Conservation (phyloP, 2,888 invertebrate species). For the Oscheius sp. region DNA sequence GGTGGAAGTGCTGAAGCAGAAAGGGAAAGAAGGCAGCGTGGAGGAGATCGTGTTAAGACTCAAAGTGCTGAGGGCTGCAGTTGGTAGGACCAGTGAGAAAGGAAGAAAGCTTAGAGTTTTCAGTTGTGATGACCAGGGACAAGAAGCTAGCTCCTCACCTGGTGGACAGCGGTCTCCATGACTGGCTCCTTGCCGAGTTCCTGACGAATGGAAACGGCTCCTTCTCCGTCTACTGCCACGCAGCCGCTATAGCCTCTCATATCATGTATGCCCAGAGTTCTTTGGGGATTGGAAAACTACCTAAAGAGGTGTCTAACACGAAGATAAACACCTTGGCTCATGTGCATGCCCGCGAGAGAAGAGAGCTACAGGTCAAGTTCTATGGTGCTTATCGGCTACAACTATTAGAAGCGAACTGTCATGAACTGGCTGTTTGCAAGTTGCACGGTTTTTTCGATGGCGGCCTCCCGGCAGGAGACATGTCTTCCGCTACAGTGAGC, state of each 20-base stretch:
- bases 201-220: not conserved
- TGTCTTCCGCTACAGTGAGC: not conserved
- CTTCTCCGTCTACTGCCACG: not conserved
- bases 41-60: not conserved
- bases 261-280: not conserved
- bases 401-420: not conserved
- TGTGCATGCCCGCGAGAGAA: no score
- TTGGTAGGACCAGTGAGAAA: not conserved
- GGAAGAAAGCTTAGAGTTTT: not conserved
- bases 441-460: not conserved
- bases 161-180: not conserved
- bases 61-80: not conserved
- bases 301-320: not conserved
- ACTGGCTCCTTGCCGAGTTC: not conserved
- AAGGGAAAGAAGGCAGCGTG: not conserved
- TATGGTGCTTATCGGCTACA: not conserved
- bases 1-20: not conserved
- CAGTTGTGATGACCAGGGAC: not conserved
- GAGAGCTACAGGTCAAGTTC: not conserved
- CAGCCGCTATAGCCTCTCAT: not conserved
- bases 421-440: not conserved
- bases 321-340: not conserved
- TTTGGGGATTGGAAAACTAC: not conserved
- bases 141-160: not conserved
- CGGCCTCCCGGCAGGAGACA: not conserved